Evolutionary conservation across 2,113 vertebrate genomes (phyloP), one percentile per base, ranked within the genome.

Genomic region (Penelope pileata): DNA sequence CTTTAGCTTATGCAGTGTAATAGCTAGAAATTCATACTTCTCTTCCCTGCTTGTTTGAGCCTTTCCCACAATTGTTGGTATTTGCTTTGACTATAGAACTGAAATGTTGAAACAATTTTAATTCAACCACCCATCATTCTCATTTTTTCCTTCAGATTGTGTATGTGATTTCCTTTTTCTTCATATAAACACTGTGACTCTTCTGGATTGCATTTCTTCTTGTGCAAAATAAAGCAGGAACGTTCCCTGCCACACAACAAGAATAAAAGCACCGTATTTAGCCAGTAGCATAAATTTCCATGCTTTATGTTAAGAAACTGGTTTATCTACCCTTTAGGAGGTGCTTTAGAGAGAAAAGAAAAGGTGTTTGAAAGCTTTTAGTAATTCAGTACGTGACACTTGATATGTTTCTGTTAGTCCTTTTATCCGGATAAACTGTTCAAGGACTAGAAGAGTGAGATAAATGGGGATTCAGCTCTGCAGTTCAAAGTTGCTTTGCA

Each of bases 401-500:
- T 62, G 9, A 15, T 62, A 42, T 1, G 54, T 15, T 45, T 75
- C 47, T 86, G 40, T 82, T 30, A 59, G 78, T 82, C 32, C 12
- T 79, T 91, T 91, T 82, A 82, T 82, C 74, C 75, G 22, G 43
- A 72, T 82, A 30, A 83, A 86, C 29, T n/a, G 16, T 82, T 93
- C 72, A 45, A 47, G 68, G 53, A 43, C 45, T 76, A 2, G 30
- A 47, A 85, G 67, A 36, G 48, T 88, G 70, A 90, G 67, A 76
- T 2, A 4, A 96, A 79, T 60, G 43, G 54, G 26, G 8, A 77
- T 90, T 88, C 73, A 42, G 36, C 82, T 34, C 29, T 77, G 58
- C 24, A 40, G 27, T 88, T 91, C 62, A 17, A 69, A 87, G 50
- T 80, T 85, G n/a, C 45, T 93, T 94, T 88, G 75, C 79, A 93